A percentile compares a stretch with the other conserved stretches of the same genome.
Evolutionary conservation across 2,888 invertebrate genomes (phyloP).

Genomic region (Arenicola marina): DNA sequence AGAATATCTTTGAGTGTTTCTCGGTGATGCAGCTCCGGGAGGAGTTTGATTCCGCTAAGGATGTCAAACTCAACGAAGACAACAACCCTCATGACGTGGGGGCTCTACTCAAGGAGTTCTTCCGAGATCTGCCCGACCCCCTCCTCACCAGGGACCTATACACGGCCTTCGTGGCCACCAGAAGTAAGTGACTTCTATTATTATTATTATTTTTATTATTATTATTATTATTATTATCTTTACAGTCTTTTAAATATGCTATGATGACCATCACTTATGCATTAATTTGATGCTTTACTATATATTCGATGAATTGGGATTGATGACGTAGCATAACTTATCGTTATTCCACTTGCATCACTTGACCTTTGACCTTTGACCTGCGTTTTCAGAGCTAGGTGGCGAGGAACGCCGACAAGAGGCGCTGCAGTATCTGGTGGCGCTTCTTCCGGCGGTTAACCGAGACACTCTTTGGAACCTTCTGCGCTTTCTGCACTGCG

Average conservation of each 20-base stretch:
- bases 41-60: slow-evolving; percentile 80
- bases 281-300: too few relatives aligned
- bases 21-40: slow-evolving; percentile 89
- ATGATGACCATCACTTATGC: too few relatives aligned
- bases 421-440: slow-evolving; percentile 81
- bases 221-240: not conserved
- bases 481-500: slow-evolving; percentile 78
- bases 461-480: slow-evolving; percentile 86
- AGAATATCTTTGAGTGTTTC: not conserved
- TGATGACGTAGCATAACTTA: too few relatives aligned
- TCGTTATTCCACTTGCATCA: too few relatives aligned
- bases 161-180: slow-evolving; percentile 85
- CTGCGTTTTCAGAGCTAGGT: too few relatives aligned
- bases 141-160: slow-evolving; percentile 87
- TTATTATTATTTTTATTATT: not conserved
- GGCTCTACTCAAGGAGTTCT: slow-evolving; percentile 88
- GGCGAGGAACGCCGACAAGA: too few relatives aligned
- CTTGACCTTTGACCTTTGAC: too few relatives aligned
- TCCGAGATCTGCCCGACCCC: slow-evolving; percentile 90
- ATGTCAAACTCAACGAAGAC: slow-evolving; percentile 70
- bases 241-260: not conserved
- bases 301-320: too few relatives aligned
- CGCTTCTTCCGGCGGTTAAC: slow-evolving; percentile 83
- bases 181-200: slow-evolving; percentile 84
- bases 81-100: slow-evolving; percentile 93